phyloP scores from a whole-genome alignment of 2,113 vertebrate genomes.

The Phaethon lepturus region DNA sequence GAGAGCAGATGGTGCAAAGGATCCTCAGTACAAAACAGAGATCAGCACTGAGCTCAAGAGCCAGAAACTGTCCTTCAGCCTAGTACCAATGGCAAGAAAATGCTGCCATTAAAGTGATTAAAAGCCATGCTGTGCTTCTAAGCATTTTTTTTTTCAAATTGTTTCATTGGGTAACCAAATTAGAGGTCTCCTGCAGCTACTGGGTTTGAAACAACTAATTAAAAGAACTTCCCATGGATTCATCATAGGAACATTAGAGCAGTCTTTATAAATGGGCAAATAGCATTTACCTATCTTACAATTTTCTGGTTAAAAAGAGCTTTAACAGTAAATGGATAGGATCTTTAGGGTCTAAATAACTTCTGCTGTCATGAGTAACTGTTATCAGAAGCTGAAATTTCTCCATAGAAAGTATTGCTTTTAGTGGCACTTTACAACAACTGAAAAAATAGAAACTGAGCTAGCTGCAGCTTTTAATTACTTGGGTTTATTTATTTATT shows the following conservation, averaged over 20 bases:
- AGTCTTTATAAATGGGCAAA: background rate
- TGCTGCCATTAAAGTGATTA: constrained; percentile 21
- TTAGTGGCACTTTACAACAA: background rate
- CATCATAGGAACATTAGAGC: background rate
- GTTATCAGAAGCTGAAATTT: background rate
- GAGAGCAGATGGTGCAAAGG: constrained; percentile 24
- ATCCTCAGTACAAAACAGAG: background rate
- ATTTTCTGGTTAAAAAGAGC: background rate
- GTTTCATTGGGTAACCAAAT: constrained; percentile 26
- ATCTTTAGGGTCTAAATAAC: background rate
- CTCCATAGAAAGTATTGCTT: background rate
- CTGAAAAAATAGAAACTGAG: background rate
- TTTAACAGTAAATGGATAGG: background rate
- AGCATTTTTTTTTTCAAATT: background rate
- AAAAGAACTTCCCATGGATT: constrained; percentile 33
- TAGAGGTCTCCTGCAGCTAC: constrained; percentile 20
- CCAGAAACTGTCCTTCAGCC: background rate
- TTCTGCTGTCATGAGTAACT: background rate
- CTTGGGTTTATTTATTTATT: background rate
- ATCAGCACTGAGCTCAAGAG: background rate
- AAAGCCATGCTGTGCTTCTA: background rate
- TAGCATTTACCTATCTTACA: background rate
- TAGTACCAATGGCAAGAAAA: constrained; percentile 14
- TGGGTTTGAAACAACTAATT: constrained; percentile 27
- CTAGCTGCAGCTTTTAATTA: background rate